phyloP scores from a whole-genome alignment of 23 tunicate species.

The Styela clava region DNA sequence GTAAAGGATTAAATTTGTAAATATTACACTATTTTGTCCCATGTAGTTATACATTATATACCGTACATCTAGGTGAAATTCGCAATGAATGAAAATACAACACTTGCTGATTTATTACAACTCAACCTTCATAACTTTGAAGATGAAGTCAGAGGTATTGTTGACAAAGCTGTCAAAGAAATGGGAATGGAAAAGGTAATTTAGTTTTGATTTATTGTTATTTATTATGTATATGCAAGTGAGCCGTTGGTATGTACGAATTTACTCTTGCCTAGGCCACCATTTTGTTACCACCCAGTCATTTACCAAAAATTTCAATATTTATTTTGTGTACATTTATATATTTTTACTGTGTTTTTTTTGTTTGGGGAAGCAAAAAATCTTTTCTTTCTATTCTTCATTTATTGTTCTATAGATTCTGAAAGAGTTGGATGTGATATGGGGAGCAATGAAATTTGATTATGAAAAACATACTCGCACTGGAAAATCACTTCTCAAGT shows the following conservation, averaged over 20 bases:
- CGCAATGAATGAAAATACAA: slow-evolving; percentile 87
- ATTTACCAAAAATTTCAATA: neutral
- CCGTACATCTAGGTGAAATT: slow-evolving; percentile 73
- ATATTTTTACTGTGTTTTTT: too few species aligned
- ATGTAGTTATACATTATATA: too few species aligned
- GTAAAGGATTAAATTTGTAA: too few species aligned
- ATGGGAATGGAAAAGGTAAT: slow-evolving; percentile 97
- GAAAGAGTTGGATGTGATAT: slow-evolving; percentile 85
- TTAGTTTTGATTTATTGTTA: neutral
- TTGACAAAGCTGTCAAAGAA: slow-evolving; percentile 95
- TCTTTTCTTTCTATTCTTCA: too few species aligned
- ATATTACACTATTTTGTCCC: too few species aligned
- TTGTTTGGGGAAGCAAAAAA: too few species aligned
- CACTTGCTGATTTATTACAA: slow-evolving; percentile 75
- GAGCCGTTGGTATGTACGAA: neutral
- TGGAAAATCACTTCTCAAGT: slow-evolving; percentile 55
- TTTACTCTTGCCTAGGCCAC: neutral
- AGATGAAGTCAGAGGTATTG: slow-evolving; percentile 95
- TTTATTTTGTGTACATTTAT: too few species aligned
- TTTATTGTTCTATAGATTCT: slow-evolving; percentile 51
- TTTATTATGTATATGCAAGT: neutral
- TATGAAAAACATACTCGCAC: slow-evolving; percentile 85
- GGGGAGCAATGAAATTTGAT: slow-evolving; percentile 93
- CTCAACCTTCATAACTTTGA: slow-evolving; percentile 95
- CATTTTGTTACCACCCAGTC: too few species aligned